Conservation (phyloP, 2,113 vertebrate genomes). For the Motacilla tschutschensis region DNA sequence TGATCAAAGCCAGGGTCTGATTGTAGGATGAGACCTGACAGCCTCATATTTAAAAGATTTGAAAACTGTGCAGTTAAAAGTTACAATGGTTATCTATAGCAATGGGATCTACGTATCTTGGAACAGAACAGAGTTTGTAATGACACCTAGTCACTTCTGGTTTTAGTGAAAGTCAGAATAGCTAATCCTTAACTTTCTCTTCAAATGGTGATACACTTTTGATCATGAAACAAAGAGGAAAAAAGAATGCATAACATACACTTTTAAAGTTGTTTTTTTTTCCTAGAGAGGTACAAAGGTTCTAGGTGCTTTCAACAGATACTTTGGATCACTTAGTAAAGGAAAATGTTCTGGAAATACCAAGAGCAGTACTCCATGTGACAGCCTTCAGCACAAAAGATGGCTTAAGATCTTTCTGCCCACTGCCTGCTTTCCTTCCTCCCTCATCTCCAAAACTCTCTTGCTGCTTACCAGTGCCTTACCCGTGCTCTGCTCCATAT, state of each 20-base stretch:
- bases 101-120: not conserved
- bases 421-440: not conserved
- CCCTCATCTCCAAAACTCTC: accelerated
- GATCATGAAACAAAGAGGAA: not conserved
- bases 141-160: not conserved
- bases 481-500: not conserved
- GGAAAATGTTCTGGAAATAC: not conserved
- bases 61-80: conserved; percentile 6
- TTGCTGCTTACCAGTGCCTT: not conserved
- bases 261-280: not conserved
- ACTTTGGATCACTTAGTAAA: not conserved
- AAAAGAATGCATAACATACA: not conserved
- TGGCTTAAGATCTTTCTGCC: not conserved
- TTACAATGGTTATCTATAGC: not conserved
- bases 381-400: not conserved
- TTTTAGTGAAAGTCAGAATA: not conserved
- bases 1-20: conserved; percentile 18
- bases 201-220: not conserved
- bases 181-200: not conserved
- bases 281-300: not conserved
- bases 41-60: conserved; percentile 45
- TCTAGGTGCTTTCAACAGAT: not conserved
- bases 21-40: not conserved
- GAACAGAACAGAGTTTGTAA: not conserved
- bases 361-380: not conserved